A percentile compares a stretch with the other conserved stretches of the same genome.
phyloP scores from a whole-genome alignment of 2,113 vertebrate species.

The Siniperca knerii region DNA sequence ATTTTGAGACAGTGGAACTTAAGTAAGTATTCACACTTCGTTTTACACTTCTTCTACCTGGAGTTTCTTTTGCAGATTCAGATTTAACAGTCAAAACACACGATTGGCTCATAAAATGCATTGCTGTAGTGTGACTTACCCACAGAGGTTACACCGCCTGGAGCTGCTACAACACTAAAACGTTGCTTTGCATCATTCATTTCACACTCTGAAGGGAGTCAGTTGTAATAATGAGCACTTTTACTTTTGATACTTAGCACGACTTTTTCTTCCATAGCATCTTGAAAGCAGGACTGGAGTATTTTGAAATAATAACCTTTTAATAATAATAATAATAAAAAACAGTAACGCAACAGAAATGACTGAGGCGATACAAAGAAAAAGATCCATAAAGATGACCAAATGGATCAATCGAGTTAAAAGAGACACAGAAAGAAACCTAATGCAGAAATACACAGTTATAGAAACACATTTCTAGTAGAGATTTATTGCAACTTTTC shows the following conservation, averaged over 20 bases:
- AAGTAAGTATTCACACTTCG: not conserved
- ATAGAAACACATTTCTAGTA: not conserved
- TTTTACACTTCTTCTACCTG: not conserved
- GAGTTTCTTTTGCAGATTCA: not conserved
- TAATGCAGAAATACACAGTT: not conserved
- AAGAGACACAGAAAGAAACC: not conserved
- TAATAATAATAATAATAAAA: not conserved
- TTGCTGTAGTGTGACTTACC: not conserved
- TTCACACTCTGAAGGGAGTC: conserved; percentile 37
- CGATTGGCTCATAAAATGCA: conserved; percentile 9
- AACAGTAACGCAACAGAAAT: not conserved
- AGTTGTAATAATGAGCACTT: not conserved
- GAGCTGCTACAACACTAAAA: conserved; percentile 5
- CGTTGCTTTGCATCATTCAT: conserved; percentile 52
- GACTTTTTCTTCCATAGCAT: not conserved
- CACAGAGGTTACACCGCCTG: conserved; percentile 1
- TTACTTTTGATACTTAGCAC: not conserved
- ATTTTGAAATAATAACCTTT: not conserved
- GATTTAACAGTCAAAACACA: not conserved
- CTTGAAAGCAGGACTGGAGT: not conserved
- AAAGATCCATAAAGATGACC: not conserved
- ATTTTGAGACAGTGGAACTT: not conserved
- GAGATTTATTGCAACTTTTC: not conserved
- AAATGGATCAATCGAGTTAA: not conserved
- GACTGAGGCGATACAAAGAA: not conserved